A percentile compares a stretch with the other conserved stretches of the same genome.
Conservation (phyloP, 2,888 invertebrate species). For the Parnassius mnemosyne region DNA sequence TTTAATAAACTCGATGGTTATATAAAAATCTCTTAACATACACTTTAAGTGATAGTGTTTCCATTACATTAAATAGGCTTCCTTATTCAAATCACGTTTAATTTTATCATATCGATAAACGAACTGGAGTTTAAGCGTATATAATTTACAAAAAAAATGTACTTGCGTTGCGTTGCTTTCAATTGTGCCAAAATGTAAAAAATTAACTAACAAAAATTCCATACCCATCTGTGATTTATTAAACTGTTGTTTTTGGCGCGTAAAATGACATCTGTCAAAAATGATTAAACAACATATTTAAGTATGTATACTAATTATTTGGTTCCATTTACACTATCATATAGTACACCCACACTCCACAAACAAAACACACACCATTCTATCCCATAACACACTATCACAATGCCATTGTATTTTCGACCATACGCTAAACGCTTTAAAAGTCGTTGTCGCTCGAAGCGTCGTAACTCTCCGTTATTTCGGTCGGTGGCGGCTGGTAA, state of each 20-base stretch:
- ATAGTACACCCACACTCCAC: conserved; percentile 7
- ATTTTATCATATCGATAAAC: conserved; percentile 6
- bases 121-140: not conserved
- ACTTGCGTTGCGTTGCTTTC: not conserved
- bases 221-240: conserved; percentile 7
- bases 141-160: conserved; percentile 13
- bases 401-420: conserved; percentile 46
- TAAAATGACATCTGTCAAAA: conserved; percentile 29
- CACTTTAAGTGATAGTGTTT: conserved; percentile 24
- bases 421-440: conserved; percentile 41
- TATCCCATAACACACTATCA: conserved; percentile 44
- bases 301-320: conserved; percentile 2
- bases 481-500: conserved; percentile 52
- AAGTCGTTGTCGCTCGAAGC: conserved; percentile 79
- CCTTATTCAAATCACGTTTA: conserved; percentile 11
- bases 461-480: conserved; percentile 67
- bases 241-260: conserved; percentile 11
- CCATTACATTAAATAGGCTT: conserved; percentile 20
- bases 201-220: conserved; percentile 3
- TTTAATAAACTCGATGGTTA: conserved; percentile 14
- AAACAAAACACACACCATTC: conserved; percentile 22
- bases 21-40: conserved; percentile 20
- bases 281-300: not conserved
- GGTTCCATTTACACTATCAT: conserved; percentile 5
- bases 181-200: conserved; percentile 17